Evolutionary conservation across 2,797 vertebrate species (phyloP), one percentile per base, ranked within the genome.

Genomic region (Anguilla pacifica): DNA sequence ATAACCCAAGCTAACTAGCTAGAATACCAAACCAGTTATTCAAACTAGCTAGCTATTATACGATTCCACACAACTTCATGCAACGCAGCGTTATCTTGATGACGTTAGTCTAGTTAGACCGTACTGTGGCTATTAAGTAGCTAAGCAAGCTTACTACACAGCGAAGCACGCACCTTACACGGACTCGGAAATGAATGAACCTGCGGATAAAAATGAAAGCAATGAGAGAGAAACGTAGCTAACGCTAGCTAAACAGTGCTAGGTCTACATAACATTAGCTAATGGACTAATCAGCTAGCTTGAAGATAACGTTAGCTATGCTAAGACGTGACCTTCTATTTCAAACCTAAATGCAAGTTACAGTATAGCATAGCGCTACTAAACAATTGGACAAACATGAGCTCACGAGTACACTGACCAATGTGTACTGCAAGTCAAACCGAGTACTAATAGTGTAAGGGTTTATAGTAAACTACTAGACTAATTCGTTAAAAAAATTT

Each of bases 311-410:
- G 92, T 19, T 53, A 70, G 72, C 85, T 19, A 35, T 46, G 31
- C 67, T 90, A 90, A 94, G 92, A 94, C 91, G 88, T 93, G 95
- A 96, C 96, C 95, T 96, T 96, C 93, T 95, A 74, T 93, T 90
- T 46, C 89, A 90, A 35, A 90, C 43, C 77, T 22, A 49, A 81
- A 19, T n/a, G 74, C 31, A 77, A 77, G 43, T 81, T 77, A 77
- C 51, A 31, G 25, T n/a, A 39, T 39, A 35, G 70, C 22, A 15
- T 35, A 17, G 31, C 35, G 13, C 43, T 7, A 81, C 17, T 15
- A 22, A 81, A 5, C 77, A 81, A 81, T 10, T 25, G 19, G 35
- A 17, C 4, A 43, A 43, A 43, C 39, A 31, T 25, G 49, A 81
- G 22, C 43, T 43, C 5, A 49, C 43, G 6, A 49, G 43, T n/a